phyloP scores from a whole-genome alignment of 2,113 vertebrate species.

The Bubalus kerabau region DNA sequence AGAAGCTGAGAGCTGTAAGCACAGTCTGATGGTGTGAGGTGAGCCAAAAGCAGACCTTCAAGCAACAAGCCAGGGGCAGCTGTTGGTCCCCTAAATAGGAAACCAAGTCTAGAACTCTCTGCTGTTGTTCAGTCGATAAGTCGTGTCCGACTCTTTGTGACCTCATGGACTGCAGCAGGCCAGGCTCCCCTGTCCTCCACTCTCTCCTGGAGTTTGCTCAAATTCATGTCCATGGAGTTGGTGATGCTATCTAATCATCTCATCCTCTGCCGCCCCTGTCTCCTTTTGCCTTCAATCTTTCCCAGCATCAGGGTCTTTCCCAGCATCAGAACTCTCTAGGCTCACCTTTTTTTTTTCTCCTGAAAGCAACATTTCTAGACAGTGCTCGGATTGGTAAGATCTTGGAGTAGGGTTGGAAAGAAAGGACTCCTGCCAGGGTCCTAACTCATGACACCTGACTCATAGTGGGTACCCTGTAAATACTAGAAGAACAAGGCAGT shows the following conservation, averaged over 20 bases:
- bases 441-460: neutral
- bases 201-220: neutral
- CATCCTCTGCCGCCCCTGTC: neutral
- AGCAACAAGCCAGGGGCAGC: neutral
- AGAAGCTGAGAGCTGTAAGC: neutral
- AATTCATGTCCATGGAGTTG: neutral
- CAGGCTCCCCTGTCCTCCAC: neutral
- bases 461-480: no score
- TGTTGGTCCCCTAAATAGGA: neutral
- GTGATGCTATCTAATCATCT: neutral
- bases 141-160: neutral
- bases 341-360: neutral
- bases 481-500: neutral
- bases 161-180: neutral
- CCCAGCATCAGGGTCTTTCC: neutral
- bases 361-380: neutral
- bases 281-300: neutral
- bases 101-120: neutral
- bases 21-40: neutral
- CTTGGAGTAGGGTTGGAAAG: neutral
- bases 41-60: neutral
- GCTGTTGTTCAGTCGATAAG: neutral
- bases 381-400: neutral
- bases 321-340: neutral
- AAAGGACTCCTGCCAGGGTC: neutral